Evolutionary conservation across 2,888 invertebrate genomes (phyloP).

Genomic region (Conomelus anceps): DNA sequence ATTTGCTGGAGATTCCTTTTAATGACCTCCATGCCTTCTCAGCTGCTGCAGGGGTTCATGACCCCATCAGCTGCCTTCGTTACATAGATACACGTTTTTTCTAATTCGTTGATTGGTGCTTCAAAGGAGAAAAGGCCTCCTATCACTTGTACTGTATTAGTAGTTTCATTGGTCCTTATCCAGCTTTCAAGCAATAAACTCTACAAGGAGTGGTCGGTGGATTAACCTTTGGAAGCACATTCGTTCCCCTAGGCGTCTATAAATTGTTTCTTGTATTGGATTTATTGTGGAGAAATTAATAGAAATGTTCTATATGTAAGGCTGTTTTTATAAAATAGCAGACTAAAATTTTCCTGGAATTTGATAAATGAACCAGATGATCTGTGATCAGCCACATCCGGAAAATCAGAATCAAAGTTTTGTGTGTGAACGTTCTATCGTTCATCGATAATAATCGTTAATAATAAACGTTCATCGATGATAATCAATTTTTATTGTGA

Average conservation of each 20-base stretch:
- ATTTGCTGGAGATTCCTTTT: neutral
- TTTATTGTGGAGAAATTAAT: too few relatives aligned
- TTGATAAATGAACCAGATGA: too few relatives aligned
- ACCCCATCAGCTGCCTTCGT: neutral
- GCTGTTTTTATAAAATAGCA: too few relatives aligned
- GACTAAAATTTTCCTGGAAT: too few relatives aligned
- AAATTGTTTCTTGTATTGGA: neutral
- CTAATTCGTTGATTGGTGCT: neutral
- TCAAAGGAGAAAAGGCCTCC: neutral
- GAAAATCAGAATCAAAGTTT: too few relatives aligned
- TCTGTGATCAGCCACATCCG: too few relatives aligned
- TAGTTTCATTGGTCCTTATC: neutral
- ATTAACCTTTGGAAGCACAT: neutral
- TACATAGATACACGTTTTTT: neutral
- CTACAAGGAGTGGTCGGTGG: neutral
- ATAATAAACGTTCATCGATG: too few relatives aligned
- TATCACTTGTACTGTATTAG: neutral
- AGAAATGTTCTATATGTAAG: too few relatives aligned
- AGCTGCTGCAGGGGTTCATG: neutral
- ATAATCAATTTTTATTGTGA: too few relatives aligned
- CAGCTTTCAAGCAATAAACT: neutral
- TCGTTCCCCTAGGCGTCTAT: neutral
- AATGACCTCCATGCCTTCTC: too few relatives aligned
- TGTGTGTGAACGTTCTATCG: too few relatives aligned
- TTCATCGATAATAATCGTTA: too few relatives aligned